Evolutionary conservation across 2,113 vertebrate species (phyloP), one percentile per base, ranked within the genome.

Genomic region (Engystomops pustulosus): DNA sequence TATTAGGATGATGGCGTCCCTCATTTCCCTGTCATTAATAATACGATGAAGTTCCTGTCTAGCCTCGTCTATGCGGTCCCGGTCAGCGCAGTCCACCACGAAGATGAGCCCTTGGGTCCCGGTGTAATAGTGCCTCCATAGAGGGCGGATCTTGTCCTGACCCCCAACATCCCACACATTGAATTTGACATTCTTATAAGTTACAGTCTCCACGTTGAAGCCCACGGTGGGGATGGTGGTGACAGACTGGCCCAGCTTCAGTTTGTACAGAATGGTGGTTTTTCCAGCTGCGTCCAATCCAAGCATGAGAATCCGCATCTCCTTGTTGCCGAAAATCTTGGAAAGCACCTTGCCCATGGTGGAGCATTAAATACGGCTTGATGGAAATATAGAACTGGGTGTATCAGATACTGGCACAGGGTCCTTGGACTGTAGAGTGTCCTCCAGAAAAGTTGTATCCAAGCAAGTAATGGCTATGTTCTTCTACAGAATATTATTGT

Each of bases 231-330:
- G 98, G 90, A 99, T 99, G 27, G 98, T 99, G 90, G 98, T 99
- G 88, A 99, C 97, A 1, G 97, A 98, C 94, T 99, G 98, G 91
- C 97, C 98, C 71, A 99, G 94, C 95, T 99, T 99, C 87, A 99
- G 93, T 94, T 99, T 99, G 92, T 99, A 99, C 86, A 99, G 96
- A 89, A 99, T 99, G 83, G 98, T 99, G 49, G 98, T 99, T 91
- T 99, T 99, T 79, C 98, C 98, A 10, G 98, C 98, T 17, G 98
- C 98, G 87, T 99, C 98, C 88, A 99, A 93, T 90, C 98, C 98
- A 86, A 99, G 92, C 98, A 99, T 99, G 93, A 99, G 91, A 95
- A 99, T 99, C 94, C 98, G 97, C 98, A 99, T 99, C 92, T 99
- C 98, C 94, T 99, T 99, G 96, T 99, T 99, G 88, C 98, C 97